Conservation (phyloP, 2,797 vertebrate species). For the Poeciliopsis paucimaculata region DNA sequence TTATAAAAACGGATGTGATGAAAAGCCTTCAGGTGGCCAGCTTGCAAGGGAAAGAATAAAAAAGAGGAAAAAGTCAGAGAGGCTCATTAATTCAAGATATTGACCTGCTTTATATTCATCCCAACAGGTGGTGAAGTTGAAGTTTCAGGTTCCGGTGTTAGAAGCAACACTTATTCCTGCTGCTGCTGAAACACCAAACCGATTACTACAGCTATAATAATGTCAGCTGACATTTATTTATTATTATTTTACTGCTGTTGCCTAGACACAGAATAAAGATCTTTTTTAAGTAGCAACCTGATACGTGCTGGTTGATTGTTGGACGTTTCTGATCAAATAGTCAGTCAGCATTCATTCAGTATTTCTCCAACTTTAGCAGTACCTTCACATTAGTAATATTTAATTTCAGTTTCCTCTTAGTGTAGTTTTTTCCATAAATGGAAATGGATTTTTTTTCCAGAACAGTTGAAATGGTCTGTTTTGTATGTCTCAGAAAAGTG, state of each 20-base stretch:
- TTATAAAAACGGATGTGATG: background rate
- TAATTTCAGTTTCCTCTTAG: too few relatives aligned
- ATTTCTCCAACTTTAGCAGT: background rate
- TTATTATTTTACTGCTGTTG: background rate
- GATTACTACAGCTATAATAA: background rate
- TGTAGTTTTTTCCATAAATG: background rate
- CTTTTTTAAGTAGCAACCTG: background rate
- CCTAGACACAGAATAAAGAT: background rate
- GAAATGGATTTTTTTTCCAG: background rate
- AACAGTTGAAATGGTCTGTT: background rate
- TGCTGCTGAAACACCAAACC: background rate
- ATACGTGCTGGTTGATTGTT: background rate
- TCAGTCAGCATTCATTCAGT: background rate
- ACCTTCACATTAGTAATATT: background rate
- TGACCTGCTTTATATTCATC: background rate
- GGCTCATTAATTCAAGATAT: background rate
- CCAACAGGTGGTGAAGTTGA: background rate
- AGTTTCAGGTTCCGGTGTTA: background rate
- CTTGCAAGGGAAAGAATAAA: conserved; percentile 4
- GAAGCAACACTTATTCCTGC: background rate
- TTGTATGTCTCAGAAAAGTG: background rate
- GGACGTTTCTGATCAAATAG: background rate
- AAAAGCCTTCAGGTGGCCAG: background rate
- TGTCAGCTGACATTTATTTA: background rate
- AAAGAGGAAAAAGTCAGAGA: conserved; percentile 1